phyloP scores from a whole-genome alignment of 1,140 invertebrate genomes.

The Drosophila nebulosa region DNA sequence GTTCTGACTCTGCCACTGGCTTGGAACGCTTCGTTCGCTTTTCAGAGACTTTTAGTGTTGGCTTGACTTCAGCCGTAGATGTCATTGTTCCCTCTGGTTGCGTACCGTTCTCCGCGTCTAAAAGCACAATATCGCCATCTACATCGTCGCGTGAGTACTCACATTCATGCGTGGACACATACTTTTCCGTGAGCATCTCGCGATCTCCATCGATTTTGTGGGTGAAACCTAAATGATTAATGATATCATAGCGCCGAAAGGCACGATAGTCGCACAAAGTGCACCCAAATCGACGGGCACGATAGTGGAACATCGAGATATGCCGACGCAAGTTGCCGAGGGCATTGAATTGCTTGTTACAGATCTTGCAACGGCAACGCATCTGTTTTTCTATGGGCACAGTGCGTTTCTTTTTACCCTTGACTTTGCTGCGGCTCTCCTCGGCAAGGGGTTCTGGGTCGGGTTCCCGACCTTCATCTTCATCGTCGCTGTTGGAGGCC shows the following conservation, averaged over 20 bases:
- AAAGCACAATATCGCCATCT: constrained; percentile 66
- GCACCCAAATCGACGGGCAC: constrained; percentile 83
- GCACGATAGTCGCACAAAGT: constrained; percentile 83
- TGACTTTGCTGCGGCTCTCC: constrained; percentile 34
- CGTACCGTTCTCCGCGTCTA: constrained; percentile 37
- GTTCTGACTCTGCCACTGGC: constrained; percentile 14
- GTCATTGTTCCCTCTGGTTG: neutral
- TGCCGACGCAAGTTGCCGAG: constrained; percentile 82
- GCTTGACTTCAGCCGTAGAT: constrained; percentile 21
- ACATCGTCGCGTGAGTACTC: constrained; percentile 75
- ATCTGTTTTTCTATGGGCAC: constrained; percentile 65
- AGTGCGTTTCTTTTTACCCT: constrained; percentile 60
- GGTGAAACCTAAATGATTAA: constrained; percentile 82
- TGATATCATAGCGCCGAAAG: constrained; percentile 82
- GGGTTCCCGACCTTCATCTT: constrained; percentile 8
- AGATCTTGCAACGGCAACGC: constrained; percentile 75
- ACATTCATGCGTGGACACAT: constrained; percentile 68
- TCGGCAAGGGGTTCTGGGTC: constrained; percentile 20
- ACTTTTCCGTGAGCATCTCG: constrained; percentile 61
- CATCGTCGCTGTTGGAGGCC: constrained; percentile 35
- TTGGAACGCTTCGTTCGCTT: constrained; percentile 55
- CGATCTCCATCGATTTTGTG: constrained; percentile 79
- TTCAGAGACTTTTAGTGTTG: constrained; percentile 48
- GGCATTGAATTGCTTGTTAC: constrained; percentile 78
- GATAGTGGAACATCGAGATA: constrained; percentile 83